Evolutionary conservation across 2,113 vertebrate genomes (phyloP).

Genomic region (Mesitornis unicolor): DNA sequence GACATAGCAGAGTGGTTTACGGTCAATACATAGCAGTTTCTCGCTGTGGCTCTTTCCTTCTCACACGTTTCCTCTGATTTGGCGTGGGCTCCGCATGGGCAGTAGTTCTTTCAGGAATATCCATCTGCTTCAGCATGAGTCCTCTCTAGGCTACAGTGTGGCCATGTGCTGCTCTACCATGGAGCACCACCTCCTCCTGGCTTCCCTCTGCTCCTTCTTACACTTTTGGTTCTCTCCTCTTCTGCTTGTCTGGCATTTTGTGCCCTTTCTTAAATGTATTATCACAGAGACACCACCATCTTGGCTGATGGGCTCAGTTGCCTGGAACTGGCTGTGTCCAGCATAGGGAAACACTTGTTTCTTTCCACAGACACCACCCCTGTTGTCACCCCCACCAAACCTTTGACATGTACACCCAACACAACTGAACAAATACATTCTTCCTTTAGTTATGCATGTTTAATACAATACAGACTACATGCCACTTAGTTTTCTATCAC

Average conservation of each 20-base stretch:
- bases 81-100: not conserved
- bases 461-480: not conserved
- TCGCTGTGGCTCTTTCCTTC: not conserved
- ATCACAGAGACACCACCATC: too few relatives aligned
- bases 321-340: not conserved
- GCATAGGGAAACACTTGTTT: not conserved
- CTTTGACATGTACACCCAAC: not conserved
- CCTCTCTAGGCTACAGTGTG: not conserved
- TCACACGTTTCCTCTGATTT: accelerated
- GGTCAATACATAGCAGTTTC: not conserved
- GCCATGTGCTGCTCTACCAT: not conserved
- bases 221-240: not conserved
- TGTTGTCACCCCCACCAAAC: not conserved
- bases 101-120: not conserved
- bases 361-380: not conserved
- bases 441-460: not conserved
- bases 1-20: not conserved
- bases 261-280: not conserved
- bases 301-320: not conserved
- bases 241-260: not conserved
- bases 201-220: not conserved
- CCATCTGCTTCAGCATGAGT: accelerated
- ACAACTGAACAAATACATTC: not conserved
- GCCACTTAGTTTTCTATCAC: not conserved
- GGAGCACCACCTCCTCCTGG: not conserved